Evolutionary conservation across 2,113 vertebrate genomes (phyloP), one percentile per base, ranked within the genome.

Genomic region (Clinocottus analis): DNA sequence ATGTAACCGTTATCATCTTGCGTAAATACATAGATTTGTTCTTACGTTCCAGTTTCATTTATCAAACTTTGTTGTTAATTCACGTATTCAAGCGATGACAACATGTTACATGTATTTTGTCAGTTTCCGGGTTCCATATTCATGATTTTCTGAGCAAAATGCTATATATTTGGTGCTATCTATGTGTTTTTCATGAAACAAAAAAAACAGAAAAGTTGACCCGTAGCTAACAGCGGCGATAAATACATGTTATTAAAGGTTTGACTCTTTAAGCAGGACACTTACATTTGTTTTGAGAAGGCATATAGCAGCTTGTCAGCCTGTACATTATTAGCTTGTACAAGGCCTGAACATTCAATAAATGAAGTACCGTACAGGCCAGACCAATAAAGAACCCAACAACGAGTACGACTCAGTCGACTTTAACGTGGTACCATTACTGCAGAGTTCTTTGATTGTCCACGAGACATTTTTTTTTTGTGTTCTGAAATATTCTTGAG

Each of bases 301-400:
- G 11, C 45, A 61, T 78, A 65, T 49, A 86, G 84, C 43, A 49
- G n/a, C 51, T 49, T 62, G 64, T 73, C 49, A 69, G 68, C 64
- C 79, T 39, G 12, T 64, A 73, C 2, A 77, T 69, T 78, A 71
- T 73, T 51, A 72, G 73, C 23, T 56, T 70, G 55, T 60, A 64
- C 21, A 39, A 73, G 17, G 49, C n/a, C 45, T 76, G 19, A 61
- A 77, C 33, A 72, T 69, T 83, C 75, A 70, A 83, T 78, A 35
- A 87, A 65, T 72, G 39, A 60, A 60, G 31, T 31, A 21, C 76
- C 75, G 61, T 58, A 58, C 49, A 69, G 29, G n/a, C 62, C 58
- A 74, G 70, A 80, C 73, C 39, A 71, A 90, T 83, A 84, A 89
- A 85, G 86, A 23, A 55, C 31, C 33, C 56, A 75, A 75, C 60